A percentile compares a stretch with the other conserved stretches of the same genome.
Conservation (phyloP, 2,797 vertebrate species). For the Sebastes taczanowskii region DNA sequence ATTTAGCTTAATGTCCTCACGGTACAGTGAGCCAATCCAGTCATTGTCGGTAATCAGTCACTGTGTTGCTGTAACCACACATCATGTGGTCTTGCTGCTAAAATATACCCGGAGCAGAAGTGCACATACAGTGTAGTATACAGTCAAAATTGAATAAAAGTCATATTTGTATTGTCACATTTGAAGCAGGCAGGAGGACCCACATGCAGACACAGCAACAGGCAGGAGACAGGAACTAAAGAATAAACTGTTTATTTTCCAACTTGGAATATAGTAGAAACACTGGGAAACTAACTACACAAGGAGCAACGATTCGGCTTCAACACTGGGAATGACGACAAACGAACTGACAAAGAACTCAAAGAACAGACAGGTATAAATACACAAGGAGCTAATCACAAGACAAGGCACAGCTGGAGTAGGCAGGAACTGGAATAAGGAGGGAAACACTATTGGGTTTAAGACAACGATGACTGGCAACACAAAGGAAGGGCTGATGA, state of each 20-base stretch:
- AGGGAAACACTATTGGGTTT: not conserved
- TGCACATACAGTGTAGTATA: not conserved
- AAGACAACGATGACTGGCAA: not conserved
- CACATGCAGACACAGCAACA: not conserved
- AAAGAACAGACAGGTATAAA: not conserved
- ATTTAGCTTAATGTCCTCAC: constrained; percentile 5
- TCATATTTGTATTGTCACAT: not conserved
- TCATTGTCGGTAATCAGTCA: not conserved
- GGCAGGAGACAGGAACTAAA: not conserved
- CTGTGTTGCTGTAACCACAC: not conserved
- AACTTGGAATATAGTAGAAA: not conserved
- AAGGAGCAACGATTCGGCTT: not conserved
- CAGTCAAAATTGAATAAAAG: not conserved
- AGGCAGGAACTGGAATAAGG: not conserved
- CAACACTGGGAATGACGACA: not conserved
- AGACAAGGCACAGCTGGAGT: not conserved
- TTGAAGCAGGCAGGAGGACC: not conserved
- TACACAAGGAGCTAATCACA: not conserved
- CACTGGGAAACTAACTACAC: not conserved
- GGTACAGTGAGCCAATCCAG: not conserved
- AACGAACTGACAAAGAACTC: not conserved
- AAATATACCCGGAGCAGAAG: not conserved
- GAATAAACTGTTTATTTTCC: not conserved
- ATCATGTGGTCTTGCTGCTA: not conserved
- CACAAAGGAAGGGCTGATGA: not conserved